Evolutionary conservation across 2,113 vertebrate species (phyloP).

Genomic region (Anhinga anhinga): DNA sequence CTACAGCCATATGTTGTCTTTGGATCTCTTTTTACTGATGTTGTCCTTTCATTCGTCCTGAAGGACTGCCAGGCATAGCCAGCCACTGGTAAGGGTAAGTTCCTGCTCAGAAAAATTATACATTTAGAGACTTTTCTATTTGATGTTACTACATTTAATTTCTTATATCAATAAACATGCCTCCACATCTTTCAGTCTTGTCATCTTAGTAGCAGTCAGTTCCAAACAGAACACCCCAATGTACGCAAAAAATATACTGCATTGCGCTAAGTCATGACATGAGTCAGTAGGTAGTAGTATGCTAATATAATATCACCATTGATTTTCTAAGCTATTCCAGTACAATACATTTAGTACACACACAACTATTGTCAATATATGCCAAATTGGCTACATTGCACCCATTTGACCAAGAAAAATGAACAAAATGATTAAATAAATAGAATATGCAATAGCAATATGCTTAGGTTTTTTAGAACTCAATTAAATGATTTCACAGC

Average conservation of each 20-base stretch:
- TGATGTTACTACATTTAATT: background rate
- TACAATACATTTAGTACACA: constrained; percentile 54
- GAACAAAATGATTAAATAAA: constrained; percentile 8
- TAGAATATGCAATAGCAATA: constrained; percentile 18
- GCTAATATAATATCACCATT: constrained; percentile 44
- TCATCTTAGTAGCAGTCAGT: background rate
- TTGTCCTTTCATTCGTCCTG: background rate
- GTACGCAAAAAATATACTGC: constrained; percentile 48
- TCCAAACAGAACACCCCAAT: background rate
- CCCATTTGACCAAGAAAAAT: constrained; percentile 58
- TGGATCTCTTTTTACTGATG: background rate
- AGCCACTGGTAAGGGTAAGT: background rate
- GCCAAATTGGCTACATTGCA: constrained; percentile 16
- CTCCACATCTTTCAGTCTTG: background rate
- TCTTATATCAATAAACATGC: background rate
- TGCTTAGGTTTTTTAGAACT: background rate
- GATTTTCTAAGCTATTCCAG: constrained; percentile 54
- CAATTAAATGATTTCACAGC: background rate
- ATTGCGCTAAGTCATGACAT: constrained; percentile 9
- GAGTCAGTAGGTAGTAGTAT: constrained; percentile 17
- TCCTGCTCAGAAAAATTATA: background rate
- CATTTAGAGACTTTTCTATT: background rate
- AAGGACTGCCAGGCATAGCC: background rate
- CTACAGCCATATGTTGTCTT: background rate
- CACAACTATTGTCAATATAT: background rate